Conservation (phyloP, 2,113 vertebrate genomes). For the Microtus richardsoni region DNA sequence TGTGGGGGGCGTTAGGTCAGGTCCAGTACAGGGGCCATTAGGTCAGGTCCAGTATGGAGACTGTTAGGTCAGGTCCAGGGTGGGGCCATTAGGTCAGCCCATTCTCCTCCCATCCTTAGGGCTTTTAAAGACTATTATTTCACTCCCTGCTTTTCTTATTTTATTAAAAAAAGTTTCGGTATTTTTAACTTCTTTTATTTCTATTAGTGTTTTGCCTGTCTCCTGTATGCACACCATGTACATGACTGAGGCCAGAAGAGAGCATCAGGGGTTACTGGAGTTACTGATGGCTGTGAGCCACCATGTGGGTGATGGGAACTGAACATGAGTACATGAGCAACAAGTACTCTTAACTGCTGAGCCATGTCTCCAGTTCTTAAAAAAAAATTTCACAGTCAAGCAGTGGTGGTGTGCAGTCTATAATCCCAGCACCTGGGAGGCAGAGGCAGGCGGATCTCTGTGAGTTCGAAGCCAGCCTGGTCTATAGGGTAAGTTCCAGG, state of each 20-base stretch:
- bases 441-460: background rate
- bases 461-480: background rate
- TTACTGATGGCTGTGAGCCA: background rate
- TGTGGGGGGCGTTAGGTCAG: too few relatives aligned
- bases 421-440: background rate
- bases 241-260: background rate
- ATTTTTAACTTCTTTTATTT: background rate
- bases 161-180: background rate
- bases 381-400: background rate
- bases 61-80: too few relatives aligned
- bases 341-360: background rate
- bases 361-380: background rate
- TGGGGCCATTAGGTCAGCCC: too few relatives aligned
- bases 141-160: background rate
- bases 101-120: background rate
- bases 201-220: background rate
- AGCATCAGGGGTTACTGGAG: background rate
- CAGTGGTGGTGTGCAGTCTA: background rate
- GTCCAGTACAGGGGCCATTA: fast-evolving
- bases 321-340: background rate
- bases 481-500: background rate
- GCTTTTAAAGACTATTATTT: background rate
- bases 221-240: background rate
- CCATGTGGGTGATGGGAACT: background rate
- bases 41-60: too few relatives aligned